A percentile compares a stretch with the other conserved stretches of the same genome.
phyloP scores from a whole-genome alignment of 2,113 vertebrate species.

The Sprattus sprattus region DNA sequence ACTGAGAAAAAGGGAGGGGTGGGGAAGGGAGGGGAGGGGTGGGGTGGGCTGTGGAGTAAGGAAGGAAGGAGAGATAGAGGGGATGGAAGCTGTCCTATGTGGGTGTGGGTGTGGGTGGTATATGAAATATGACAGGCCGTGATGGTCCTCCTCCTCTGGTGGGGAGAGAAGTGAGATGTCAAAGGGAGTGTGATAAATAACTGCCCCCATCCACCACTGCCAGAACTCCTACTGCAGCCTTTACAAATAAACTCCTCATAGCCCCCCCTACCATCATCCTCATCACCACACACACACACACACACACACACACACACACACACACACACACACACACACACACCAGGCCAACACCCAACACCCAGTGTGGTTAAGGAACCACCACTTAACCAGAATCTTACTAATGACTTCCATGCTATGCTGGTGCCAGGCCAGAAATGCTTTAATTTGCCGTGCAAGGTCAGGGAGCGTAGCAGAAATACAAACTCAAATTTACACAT shows the following conservation, averaged over 20 bases:
- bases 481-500: background rate
- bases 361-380: background rate
- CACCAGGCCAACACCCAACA: constrained; percentile 29
- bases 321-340: constrained; percentile 35
- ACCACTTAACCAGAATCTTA: background rate
- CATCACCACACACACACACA: constrained; percentile 20
- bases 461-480: background rate
- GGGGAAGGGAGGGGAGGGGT: background rate
- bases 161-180: constrained; percentile 3
- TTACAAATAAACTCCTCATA: constrained; percentile 21
- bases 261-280: background rate
- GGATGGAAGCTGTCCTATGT: background rate
- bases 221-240: constrained; percentile 2
- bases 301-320: constrained; percentile 27
- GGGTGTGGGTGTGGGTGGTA: constrained; percentile 12
- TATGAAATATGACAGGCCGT: background rate
- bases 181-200: background rate
- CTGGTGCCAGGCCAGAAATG: background rate
- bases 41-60: no score
- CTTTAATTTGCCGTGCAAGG: background rate
- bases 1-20: no score
- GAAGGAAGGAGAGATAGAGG: no score
- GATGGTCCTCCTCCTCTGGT: background rate
- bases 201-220: background rate
- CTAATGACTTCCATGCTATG: background rate